Base-by-base conservation (phyloP, 2,888 invertebrate genomes). In the Cremastobaeus sp. region DNA sequence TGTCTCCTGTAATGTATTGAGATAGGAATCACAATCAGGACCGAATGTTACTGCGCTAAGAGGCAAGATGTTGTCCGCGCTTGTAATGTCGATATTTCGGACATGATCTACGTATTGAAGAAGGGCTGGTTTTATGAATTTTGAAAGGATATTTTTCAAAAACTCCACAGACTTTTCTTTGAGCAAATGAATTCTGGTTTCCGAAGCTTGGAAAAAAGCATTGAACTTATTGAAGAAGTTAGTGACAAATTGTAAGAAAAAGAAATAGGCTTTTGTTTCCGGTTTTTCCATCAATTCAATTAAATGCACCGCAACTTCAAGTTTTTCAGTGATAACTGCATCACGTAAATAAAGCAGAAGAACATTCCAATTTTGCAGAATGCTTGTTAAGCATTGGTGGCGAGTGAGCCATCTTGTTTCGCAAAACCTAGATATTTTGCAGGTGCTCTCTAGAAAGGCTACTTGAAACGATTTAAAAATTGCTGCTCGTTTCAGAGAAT, bases 201-300 rank as follows among this genome's bases (percentile, higher is more conserved):
- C n/a, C n/a, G n/a, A n/a, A n/a, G n/a, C n/a, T n/a, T n/a, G n/a
- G n/a, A n/a, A n/a, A n/a, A n/a, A n/a, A n/a, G n/a, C n/a, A n/a
- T n/a, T n/a, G n/a, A n/a, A n/a, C 8, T 25, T 25, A 4, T 25
- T 25, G 25, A 4, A 25, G 8, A 25, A 25, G 8, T 25, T 25
- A 6, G 25, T 25, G 14, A 35, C 5, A 4, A 15, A 47, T 6
- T 47, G 5, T 17, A 50, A 68, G 11, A 35, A 52, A 9, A 37
- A 15, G n/a, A 35, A 25, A n/a, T 37, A 52, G 0, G 21, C 52
- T 17, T 54, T 54, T 0, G 11, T 18, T 12, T 25, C 18, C 1
- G 54, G 11, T 17, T 18, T 25, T 34, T 48, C 20, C 48, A 48
- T 48, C 3, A 32, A 3, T 8, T 30, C 1, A 12, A 48, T 20